These are phyloP conservation scores for Odobenus rosmarus DNA, from an alignment of 2,113 vertebrate species.

Conservation along the genomic window DNA sequence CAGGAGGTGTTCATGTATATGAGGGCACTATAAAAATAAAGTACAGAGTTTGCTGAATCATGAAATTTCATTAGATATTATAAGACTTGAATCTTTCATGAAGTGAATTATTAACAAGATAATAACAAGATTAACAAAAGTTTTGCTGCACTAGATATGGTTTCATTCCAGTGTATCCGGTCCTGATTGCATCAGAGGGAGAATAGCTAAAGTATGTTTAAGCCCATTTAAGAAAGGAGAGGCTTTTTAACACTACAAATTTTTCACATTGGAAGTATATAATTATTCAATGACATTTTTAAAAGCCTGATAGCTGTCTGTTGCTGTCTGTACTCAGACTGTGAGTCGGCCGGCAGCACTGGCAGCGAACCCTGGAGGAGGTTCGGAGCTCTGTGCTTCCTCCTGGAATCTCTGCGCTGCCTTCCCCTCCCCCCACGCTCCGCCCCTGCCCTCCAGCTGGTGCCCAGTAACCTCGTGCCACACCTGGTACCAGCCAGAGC, in stretches of 20 bases:
- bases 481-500: neutral
- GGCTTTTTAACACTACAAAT: neutral
- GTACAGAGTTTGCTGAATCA: neutral
- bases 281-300: neutral
- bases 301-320: neutral
- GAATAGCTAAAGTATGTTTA: neutral
- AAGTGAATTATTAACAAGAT: neutral
- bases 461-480: neutral
- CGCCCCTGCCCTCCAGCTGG: fast-evolving
- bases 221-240: conserved; percentile 19
- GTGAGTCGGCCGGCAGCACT: neutral
- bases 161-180: neutral
- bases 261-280: conserved; percentile 25
- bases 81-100: neutral
- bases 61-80: neutral
- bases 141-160: neutral
- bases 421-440: neutral
- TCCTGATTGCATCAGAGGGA: neutral
- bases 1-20: neutral
- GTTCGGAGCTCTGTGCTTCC: neutral
- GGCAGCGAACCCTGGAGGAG: neutral
- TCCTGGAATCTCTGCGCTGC: neutral
- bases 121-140: too few relatives aligned
- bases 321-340: neutral
- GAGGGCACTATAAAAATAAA: conserved; percentile 3